Base-by-base conservation (phyloP, 2,113 vertebrate species). In the Scalopus aquaticus region DNA sequence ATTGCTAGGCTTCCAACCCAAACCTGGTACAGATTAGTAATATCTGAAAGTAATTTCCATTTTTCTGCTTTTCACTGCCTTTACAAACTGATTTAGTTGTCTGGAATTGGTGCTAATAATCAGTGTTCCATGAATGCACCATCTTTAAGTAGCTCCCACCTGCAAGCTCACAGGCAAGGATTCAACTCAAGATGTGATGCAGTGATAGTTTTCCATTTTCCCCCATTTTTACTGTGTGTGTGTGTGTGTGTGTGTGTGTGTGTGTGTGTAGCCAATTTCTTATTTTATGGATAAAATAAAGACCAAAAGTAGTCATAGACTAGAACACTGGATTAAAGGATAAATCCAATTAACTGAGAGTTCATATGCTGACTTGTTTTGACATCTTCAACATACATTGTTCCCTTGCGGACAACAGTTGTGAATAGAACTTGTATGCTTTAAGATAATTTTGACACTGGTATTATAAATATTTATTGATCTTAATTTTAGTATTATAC, bases 21-120 rank as follows among this genome's bases (percentile, higher is more conserved):
- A 96, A 92, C 79, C 94, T 84, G 81, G 49, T 35, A 12, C 77
- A 56, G 37, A 83, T 92, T 92, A 96, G 67, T n/a, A 85, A 74
- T 92, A 85, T 87, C 88, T 94, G 92, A 97, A 95, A 95, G 87
- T 32, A 73, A 97, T 96, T 97, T 88, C 56, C 80, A 87, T 62
- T 82, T 91, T 58, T 69, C 87, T 88, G 54, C 49, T 93, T 86
- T 76, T 84, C 39, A 2, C 13, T 78, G 82, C 28, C 88, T 90
- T 88, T 90, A 22, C 74, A 89, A 69, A 88, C 64, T 77, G 24
- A 46, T 32, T 58, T 72, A 39, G 20, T 35, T 70, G 3, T 67
- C 69, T 88, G 82, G 70, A 81, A 90, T 92, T 88, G 46, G 35
- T 90, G 32, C 42, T 62, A 67, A 72, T 65, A 37, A 92, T 78